Conservation (phyloP, 2,113 vertebrate species). For the Gallinago paraguaiae region DNA sequence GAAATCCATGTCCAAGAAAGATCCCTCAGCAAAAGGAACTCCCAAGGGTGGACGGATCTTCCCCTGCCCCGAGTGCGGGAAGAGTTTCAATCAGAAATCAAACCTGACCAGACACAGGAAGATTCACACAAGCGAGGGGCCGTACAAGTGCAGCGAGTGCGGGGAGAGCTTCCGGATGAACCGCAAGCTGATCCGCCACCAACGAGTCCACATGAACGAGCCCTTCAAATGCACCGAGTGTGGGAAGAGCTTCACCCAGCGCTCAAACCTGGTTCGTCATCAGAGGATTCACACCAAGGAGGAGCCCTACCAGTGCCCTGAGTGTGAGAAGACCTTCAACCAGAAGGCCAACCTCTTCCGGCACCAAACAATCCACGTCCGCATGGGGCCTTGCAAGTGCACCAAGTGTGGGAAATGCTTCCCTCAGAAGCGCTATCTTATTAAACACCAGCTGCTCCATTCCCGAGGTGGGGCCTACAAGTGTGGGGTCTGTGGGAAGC, state of each 20-base stretch:
- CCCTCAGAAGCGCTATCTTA: background rate
- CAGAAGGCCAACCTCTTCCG: constrained; percentile 51
- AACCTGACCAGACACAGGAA: constrained; percentile 50
- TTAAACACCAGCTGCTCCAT: constrained; percentile 40
- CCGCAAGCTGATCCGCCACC: constrained; percentile 22
- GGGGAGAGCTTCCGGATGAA: constrained; percentile 45
- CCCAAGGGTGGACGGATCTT: background rate
- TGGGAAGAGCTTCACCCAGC: constrained; percentile 21
- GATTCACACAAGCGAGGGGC: background rate
- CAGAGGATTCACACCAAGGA: constrained; percentile 47
- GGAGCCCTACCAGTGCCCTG: constrained; percentile 32
- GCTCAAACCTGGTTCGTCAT: background rate
- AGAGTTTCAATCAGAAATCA: constrained; percentile 36
- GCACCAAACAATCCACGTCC: background rate
- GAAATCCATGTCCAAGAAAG: background rate
- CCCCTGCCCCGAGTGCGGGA: background rate
- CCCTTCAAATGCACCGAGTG: constrained; percentile 20
- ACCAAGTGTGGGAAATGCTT: constrained; percentile 51
- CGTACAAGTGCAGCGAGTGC: background rate
- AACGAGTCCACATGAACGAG: background rate
- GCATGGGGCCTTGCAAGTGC: constrained; percentile 47
- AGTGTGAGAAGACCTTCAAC: constrained; percentile 55
- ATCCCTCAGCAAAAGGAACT: background rate
- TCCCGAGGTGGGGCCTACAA: background rate
- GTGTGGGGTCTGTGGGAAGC: constrained; percentile 22